Percentiles rank a stretch among this genome's conserved stretches.
Conservation (phyloP, 2,113 vertebrate genomes). For the Seriola aureovittata region DNA sequence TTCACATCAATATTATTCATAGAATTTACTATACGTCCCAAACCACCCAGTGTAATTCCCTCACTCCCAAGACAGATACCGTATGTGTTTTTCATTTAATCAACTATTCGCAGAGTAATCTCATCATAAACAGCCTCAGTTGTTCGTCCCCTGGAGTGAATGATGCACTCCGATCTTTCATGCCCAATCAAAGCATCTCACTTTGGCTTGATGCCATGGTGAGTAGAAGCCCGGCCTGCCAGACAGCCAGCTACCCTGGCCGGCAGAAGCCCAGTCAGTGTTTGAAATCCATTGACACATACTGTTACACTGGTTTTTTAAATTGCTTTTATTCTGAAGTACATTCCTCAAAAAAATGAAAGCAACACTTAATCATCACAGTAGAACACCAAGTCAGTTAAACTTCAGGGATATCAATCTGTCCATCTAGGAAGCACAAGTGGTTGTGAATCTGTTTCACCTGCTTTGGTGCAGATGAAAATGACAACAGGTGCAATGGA, state of each 20-base stretch:
- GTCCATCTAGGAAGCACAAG: no score
- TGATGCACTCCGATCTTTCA: slow-evolving; percentile 23
- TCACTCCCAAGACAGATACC: slow-evolving; percentile 35
- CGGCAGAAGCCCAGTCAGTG: background rate
- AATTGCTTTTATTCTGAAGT: no score
- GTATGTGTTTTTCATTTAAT: slow-evolving; percentile 50
- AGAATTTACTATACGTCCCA: slow-evolving; percentile 6
- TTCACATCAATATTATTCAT: slow-evolving; percentile 29
- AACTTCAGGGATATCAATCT: no score
- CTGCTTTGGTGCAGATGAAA: no score
- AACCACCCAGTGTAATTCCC: slow-evolving; percentile 31
- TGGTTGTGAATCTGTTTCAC: no score
- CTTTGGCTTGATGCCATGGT: slow-evolving; percentile 49
- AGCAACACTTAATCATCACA: no score
- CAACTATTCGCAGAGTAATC: slow-evolving; percentile 53
- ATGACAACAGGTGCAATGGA: no score
- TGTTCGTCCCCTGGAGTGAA: slow-evolving; percentile 17
- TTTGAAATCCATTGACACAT: no score
- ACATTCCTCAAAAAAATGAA: no score
- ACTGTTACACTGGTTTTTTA: no score
- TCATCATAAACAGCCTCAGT: slow-evolving; percentile 58
- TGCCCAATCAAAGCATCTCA: slow-evolving; percentile 49
- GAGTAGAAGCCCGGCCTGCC: slow-evolving; percentile 29
- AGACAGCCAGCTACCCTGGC: slow-evolving; percentile 18
- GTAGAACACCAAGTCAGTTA: no score